Conservation (phyloP, 92 coral and sea anemone genomes). For the Galaxea fascicularis region DNA sequence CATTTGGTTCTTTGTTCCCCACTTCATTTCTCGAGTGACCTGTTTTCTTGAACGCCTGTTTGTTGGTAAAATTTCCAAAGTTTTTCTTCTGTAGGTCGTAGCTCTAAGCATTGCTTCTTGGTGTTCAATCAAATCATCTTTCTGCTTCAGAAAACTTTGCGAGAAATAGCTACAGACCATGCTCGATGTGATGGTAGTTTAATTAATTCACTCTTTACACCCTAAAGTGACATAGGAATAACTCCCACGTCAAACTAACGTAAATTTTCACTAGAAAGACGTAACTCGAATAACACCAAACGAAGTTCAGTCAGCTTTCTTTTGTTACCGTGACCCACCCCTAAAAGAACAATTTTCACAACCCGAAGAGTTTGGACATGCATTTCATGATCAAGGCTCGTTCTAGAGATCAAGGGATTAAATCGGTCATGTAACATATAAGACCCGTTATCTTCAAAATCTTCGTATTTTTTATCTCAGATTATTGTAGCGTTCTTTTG, state of each 20-base stretch:
- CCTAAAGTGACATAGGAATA: neutral
- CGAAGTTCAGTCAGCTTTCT: neutral
- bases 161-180: neutral
- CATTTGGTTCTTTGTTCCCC: constrained; percentile 23
- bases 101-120: neutral
- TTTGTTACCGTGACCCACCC: neutral
- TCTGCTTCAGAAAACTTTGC: neutral
- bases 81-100: neutral
- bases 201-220: constrained; percentile 1
- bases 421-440: neutral
- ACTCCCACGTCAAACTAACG: neutral
- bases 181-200: neutral
- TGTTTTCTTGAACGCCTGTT: neutral
- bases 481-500: constrained; percentile 15
- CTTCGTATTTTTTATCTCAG: constrained; percentile 27
- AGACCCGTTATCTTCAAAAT: constrained; percentile 17
- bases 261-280: neutral
- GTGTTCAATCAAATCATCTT: neutral
- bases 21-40: neutral
- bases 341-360: neutral
- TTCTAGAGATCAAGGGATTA: neutral
- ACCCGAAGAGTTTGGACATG: neutral
- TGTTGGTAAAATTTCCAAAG: neutral
- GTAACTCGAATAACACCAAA: neutral
- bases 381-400: neutral